Conservation (phyloP, 1,140 invertebrate species). For the Bathynomus jamesi region DNA sequence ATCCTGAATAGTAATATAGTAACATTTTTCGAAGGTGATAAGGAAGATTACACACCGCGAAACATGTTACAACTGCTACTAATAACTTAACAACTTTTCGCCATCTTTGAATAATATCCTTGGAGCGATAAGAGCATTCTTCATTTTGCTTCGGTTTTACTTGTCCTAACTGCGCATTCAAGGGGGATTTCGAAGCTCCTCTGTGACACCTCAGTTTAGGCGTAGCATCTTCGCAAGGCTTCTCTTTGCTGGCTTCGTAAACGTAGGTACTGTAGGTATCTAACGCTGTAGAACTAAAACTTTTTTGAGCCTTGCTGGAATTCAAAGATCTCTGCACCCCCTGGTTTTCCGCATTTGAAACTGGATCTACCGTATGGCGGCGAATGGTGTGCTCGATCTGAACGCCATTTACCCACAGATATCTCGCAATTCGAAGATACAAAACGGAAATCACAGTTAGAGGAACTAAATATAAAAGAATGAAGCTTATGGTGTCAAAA, state of each 20-base stretch:
- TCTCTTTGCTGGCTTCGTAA: neutral
- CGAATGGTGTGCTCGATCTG: constrained; percentile 15
- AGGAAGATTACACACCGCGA: constrained; percentile 74
- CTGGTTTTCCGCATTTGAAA: neutral
- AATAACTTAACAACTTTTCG: constrained; percentile 58
- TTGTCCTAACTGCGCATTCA: neutral
- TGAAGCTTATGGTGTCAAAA: constrained; percentile 66
- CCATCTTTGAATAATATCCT: constrained; percentile 24
- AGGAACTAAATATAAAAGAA: constrained; percentile 63
- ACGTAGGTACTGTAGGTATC: neutral
- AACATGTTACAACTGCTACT: constrained; percentile 69
- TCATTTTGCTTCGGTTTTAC: neutral
- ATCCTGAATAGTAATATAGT: constrained; percentile 38
- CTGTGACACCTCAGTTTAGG: neutral
- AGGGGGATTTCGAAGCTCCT: neutral
- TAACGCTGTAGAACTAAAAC: too few species aligned
- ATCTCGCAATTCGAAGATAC: constrained; percentile 64
- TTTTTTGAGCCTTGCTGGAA: too few species aligned
- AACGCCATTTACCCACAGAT: constrained; percentile 50
- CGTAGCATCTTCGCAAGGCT: neutral
- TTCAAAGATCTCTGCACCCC: neutral
- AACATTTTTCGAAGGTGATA: constrained; percentile 67
- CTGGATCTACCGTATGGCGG: constrained; percentile 3
- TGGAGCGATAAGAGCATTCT: constrained; percentile 30
- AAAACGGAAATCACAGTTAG: constrained; percentile 61